Conservation (phyloP, 2,113 vertebrate species). For the Phocoena sinus region DNA sequence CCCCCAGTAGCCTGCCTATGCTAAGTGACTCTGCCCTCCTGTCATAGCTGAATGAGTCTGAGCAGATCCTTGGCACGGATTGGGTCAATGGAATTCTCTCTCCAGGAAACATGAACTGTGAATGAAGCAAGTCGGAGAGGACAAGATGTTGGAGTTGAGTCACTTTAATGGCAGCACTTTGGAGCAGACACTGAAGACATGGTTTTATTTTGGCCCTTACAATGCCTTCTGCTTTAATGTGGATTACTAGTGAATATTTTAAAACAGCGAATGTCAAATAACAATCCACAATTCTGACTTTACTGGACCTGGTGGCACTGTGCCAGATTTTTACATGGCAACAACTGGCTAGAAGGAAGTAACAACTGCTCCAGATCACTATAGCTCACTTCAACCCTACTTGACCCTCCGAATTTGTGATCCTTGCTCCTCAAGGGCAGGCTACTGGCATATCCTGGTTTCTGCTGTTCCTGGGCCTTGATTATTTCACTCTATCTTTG, state of each 20-base stretch:
- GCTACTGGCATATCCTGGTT: neutral
- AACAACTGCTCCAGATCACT: neutral
- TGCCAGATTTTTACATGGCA: neutral
- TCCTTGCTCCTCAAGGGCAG: neutral
- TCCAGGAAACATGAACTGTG: conserved; percentile 16
- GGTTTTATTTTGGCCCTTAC: neutral
- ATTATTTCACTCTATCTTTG: neutral
- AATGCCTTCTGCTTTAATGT: neutral
- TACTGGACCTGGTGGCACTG: neutral
- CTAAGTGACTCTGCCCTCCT: neutral
- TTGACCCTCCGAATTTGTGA: neutral
- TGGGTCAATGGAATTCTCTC: neutral
- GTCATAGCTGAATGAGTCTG: neutral
- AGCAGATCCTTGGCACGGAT: neutral
- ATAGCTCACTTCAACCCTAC: neutral
- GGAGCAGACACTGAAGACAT: neutral
- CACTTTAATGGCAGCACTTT: neutral
- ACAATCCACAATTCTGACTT: neutral
- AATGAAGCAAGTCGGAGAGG: neutral
- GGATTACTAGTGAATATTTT: conserved; percentile 10
- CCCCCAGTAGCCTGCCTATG: neutral
- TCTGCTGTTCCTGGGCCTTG: neutral
- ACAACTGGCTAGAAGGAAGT: neutral
- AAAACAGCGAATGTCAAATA: neutral
- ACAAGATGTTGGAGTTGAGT: neutral